Evolutionary conservation across 2,113 vertebrate species (phyloP), one percentile per base, ranked within the genome.

Genomic region (Neopipo cinnamomea): DNA sequence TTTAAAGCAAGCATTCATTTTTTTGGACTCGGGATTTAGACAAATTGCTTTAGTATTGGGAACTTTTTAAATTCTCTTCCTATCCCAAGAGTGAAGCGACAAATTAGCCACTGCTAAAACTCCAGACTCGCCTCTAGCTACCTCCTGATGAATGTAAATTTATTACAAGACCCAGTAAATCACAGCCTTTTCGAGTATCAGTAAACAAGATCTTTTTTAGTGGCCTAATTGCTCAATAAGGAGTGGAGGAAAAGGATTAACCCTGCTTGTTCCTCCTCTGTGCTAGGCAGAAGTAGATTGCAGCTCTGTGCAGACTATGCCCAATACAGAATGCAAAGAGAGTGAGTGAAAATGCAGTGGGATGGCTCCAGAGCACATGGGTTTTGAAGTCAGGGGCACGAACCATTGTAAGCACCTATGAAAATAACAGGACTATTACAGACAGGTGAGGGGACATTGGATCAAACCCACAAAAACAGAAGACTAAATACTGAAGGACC

Each of bases 151-250:
- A 82, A 90, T 74, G 49, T 24, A 86, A 83, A 95, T 78, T 93
- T 93, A 89, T 92, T 79, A 65, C 35, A 74, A 81, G 70, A 87
- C 28, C 25, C 37, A 86, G 59, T 63, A 77, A 94, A 90, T 86
- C 84, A 88, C 56, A 88, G 49, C 14, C 42, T 74, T 55, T 71
- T 56, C 0, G 3, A 72, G 35, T 86, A 93, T 80, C 82, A 84
- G 78, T 82, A 93, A 95, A 92, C 44, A 88, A 82, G 67, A 83
- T 84, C 56, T 74, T 85, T 77, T 91, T 88, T 74, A 86, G 67
- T 70, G 52, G 24, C 22, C 59, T 94, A 91, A 90, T 86, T 96
- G 59, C 55, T 94, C 88, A 77, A 73, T 85, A 78, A 85, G 56
- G 41, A 85, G 56, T 37, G 33, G 25, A 86, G 52, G 35, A 42